A percentile compares a stretch with the other conserved stretches of the same genome.
Conservation (phyloP, 2,888 invertebrate genomes). For the Mesorhabditis spiculigera region DNA sequence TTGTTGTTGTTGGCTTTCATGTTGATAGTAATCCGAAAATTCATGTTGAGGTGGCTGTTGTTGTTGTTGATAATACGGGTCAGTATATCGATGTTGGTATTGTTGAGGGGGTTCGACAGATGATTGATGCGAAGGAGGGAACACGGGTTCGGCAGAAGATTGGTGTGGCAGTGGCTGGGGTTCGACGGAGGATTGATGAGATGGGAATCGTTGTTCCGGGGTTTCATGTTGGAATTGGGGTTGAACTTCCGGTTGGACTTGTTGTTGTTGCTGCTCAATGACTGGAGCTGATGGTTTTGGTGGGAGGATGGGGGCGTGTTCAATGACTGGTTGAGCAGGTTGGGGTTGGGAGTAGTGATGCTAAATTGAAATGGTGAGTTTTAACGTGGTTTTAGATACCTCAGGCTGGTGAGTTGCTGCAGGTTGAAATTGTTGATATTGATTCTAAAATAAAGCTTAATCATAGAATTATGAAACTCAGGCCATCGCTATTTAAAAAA, state of each 20-base stretch:
- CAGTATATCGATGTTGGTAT: neutral
- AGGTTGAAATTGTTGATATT: slow-evolving; percentile 9
- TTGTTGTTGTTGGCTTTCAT: slow-evolving; percentile 2
- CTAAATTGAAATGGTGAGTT: neutral
- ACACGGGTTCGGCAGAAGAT: neutral
- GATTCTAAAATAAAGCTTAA: neutral
- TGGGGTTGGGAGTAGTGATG: slow-evolving; percentile 10
- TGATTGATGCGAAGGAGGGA: neutral
- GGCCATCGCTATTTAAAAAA: neutral
- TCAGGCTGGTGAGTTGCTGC: slow-evolving; percentile 9
- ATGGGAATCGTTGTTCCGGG: no score
- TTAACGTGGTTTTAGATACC: neutral
- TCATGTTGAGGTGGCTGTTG: slow-evolving; percentile 9
- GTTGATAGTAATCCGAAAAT: neutral
- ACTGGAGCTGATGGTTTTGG: neutral
- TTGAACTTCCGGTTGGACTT: neutral
- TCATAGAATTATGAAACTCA: neutral
- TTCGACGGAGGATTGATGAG: neutral
- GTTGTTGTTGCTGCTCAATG: neutral
- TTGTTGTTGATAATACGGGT: slow-evolving; percentile 10
- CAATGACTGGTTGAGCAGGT: slow-evolving; percentile 10
- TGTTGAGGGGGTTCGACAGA: slow-evolving; percentile 1
- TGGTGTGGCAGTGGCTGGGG: neutral
- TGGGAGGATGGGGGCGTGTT: slow-evolving; percentile 14
- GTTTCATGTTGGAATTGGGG: neutral